phyloP scores from a whole-genome alignment of 2,113 vertebrate genomes.

The Prionailurus bengalensis region DNA sequence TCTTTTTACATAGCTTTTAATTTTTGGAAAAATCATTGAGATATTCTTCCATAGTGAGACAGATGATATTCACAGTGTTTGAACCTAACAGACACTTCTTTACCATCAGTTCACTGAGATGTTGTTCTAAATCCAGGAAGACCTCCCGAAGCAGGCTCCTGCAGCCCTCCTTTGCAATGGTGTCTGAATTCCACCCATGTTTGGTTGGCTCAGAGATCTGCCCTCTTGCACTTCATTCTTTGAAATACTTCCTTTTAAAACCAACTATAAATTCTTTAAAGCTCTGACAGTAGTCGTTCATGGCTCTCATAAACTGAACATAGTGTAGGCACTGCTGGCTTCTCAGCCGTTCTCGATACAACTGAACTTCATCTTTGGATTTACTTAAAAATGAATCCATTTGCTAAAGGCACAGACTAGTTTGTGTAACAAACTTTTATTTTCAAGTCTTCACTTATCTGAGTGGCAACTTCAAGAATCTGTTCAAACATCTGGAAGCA shows the following conservation, averaged over 20 bases:
- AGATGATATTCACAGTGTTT: conserved; percentile 95
- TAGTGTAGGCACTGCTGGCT: conserved; percentile 94
- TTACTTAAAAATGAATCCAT: conserved; percentile 96
- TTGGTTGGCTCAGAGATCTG: conserved; percentile 86
- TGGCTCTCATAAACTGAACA: conserved; percentile 96
- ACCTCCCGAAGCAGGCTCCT: conserved; percentile 94
- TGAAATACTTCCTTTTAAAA: conserved; percentile 92
- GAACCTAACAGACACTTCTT: conserved; percentile 94
- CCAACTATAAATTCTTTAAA: conserved; percentile 96
- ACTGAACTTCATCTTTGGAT: conserved; percentile 93
- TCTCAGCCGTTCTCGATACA: conserved; percentile 94
- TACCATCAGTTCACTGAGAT: conserved; percentile 94
- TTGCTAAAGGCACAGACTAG: conserved; percentile 94
- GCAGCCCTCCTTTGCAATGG: conserved; percentile 94
- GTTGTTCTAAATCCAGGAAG: conserved; percentile 96
- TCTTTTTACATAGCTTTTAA: conserved; percentile 94
- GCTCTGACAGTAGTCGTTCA: conserved; percentile 97
- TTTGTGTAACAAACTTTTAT: conserved; percentile 87
- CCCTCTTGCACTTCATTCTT: conserved; percentile 88
- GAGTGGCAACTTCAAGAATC: conserved; percentile 96
- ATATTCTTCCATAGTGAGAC: conserved; percentile 96
- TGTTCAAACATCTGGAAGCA: conserved; percentile 98
- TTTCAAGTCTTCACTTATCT: conserved; percentile 95
- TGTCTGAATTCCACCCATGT: conserved; percentile 92
- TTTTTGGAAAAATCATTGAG: conserved; percentile 97